These are phyloP conservation scores for Coluber constrictor DNA, from an alignment of 2,797 vertebrate species.

Conservation along the genomic window DNA sequence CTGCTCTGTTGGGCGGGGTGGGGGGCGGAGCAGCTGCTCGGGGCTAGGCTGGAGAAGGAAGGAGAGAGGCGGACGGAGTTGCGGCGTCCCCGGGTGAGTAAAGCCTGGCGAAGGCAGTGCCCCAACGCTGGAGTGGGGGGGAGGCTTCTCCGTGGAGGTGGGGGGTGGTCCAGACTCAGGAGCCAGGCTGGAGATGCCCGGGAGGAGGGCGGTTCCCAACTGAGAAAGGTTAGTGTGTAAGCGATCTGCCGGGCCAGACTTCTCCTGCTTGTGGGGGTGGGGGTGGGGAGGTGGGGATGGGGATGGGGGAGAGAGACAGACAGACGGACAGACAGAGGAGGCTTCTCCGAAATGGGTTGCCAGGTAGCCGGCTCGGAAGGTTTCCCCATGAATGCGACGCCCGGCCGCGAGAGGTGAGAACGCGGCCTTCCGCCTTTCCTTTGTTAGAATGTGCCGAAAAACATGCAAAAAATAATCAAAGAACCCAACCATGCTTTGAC, in stretches of 20 bases:
- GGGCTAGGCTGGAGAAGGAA: neutral
- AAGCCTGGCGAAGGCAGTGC: neutral
- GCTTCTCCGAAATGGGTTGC: neutral
- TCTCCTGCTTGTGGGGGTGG: neutral
- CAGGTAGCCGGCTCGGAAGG: neutral
- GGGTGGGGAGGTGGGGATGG: accelerated
- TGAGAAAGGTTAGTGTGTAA: neutral
- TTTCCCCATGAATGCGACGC: neutral
- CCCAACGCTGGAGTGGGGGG: neutral
- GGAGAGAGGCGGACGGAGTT: neutral
- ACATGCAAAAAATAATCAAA: neutral
- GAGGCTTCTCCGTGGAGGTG: no score
- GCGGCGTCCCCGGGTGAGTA: neutral
- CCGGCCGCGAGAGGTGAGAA: no score
- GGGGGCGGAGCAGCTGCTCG: neutral
- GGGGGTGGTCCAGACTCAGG: neutral
- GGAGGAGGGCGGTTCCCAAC: neutral
- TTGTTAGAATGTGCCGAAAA: neutral
- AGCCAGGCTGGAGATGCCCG: neutral
- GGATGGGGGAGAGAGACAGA: no score
- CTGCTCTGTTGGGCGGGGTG: neutral
- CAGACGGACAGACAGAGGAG: neutral
- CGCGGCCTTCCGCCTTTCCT: neutral
- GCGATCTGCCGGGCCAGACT: neutral
- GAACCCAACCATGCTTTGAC: neutral